phyloP scores from a whole-genome alignment of 2,797 vertebrate genomes.

The Gadopsis marmoratus region DNA sequence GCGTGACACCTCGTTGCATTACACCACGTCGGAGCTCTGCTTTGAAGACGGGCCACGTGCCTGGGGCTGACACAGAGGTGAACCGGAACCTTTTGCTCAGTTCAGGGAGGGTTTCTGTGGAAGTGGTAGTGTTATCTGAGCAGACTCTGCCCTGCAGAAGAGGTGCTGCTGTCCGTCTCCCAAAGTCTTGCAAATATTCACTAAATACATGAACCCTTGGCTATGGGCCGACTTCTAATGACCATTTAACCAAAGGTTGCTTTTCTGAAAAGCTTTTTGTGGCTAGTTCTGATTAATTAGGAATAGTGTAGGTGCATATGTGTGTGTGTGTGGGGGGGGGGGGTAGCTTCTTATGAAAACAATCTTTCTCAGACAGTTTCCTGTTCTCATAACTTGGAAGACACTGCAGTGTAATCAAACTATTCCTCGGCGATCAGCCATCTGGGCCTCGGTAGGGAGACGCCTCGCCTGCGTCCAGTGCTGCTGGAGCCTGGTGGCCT shows the following conservation, averaged over 20 bases:
- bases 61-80: slow-evolving; percentile 20
- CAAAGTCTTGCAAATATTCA: slow-evolving; percentile 6
- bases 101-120: slow-evolving; percentile 30
- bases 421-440: neutral
- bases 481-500: slow-evolving; percentile 45
- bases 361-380: too few species aligned
- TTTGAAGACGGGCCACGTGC: slow-evolving; percentile 57
- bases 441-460: slow-evolving; percentile 49
- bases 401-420: neutral
- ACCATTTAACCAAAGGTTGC: neutral
- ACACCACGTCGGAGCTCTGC: slow-evolving; percentile 17
- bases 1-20: slow-evolving; percentile 9
- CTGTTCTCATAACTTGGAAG: neutral
- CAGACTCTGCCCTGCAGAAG: slow-evolving; percentile 44
- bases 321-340: too few species aligned
- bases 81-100: slow-evolving; percentile 35
- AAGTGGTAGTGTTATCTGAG: slow-evolving; percentile 38
- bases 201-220: neutral
- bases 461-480: slow-evolving; percentile 50
- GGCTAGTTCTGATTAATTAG: neutral
- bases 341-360: neutral
- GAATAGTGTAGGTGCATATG: neutral
- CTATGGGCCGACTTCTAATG: neutral
- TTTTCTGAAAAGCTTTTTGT: neutral
- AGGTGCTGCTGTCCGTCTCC: neutral